Base-by-base conservation (phyloP, 2,888 invertebrate genomes). In the Aleiodes alternator region DNA sequence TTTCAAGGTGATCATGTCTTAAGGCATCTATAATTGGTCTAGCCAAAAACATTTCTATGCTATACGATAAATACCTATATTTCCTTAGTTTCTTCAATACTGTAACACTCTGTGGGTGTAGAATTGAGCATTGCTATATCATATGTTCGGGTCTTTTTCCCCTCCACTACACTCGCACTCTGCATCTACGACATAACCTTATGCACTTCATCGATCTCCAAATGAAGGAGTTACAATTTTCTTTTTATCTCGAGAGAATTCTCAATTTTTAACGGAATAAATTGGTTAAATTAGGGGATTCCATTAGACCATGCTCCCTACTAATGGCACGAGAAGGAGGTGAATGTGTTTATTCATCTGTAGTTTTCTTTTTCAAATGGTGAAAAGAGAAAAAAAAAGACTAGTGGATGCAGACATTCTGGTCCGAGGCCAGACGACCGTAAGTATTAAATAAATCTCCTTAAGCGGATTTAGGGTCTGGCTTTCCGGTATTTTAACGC, bases 391-490 rank as follows among this genome's bases (percentile, higher is more conserved):
- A 48, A 64, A 43, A 43, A 48, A 64, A 64, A 48, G 16, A 43
- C 43, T 64, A 16, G 64, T 64, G 64, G 43, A 64, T 48, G 48
- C 64, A 64, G 43, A 64, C 43, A 64, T 64, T 64, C 64, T 64
- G 64, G 64, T 64, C 64, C 43, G 64, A 64, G 48, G 81, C 83
- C 84, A 83, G 85, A 86, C 82, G 82, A 85, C 84, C 84, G 84
- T 84, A 84, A 85, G 87, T 85, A 87, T 87, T 86, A 87, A 87
- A 87, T 85, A 86, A 85, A 85, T 86, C 84, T 85, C 83, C 83
- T 86, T 87, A 87, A 87, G 85, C 85, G 86, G 87, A 86, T 87
- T 84, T 84, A 83, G 82, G 81, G 82, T 78, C 82, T 84, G 84
- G 84, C 84, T 86, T 87, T 86, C 84, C 86, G 85, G 85, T 86